Base-by-base conservation (phyloP, 2,888 invertebrate genomes). In the Leptura quadrifasciata region DNA sequence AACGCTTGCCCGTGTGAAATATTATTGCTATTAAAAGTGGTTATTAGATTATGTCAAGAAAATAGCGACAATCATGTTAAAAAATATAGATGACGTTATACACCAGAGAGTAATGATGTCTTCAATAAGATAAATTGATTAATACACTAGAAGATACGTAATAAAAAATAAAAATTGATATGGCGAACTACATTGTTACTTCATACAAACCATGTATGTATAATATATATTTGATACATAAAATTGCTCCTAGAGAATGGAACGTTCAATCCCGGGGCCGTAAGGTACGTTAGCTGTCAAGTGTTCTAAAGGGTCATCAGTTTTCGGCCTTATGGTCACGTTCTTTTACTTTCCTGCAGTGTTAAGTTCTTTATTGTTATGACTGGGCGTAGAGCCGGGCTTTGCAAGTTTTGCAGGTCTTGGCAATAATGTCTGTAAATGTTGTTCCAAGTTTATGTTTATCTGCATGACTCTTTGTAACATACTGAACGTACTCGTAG, bases 311-410 rank as follows among this genome's bases (percentile, higher is more conserved):
- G 35, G 39, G 63, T 63, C 63, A 63, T 35, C 63, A 63, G 10
- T 68, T 68, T 27, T 27, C 31, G 20, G 18, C 31, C 68, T 55
- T 55, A 55, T 55, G 55, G 55, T 68, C 57, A 55, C 68, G 68
- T 55, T 20, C 55, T 68, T 47, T 55, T 24, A 17, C 55, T 57
- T n/a, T 18, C 6, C 18, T 55, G 55, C 68, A n/a, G 55, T 31
- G 35, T 55, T 55, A 77, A 73, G 78, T 79, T 76, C 78, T 80
- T 80, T 80, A 80, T 76, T 74, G 72, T 80, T 78, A 80, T 72
- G 75, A 72, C 71, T 75, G 80, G 80, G 80, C 78, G 78, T 76
- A 74, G 35, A 70, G 71, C 73, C 67, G 52, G 47, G 47, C 73
- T 57, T 24, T 64, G 71, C 52, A 12, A 60, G 54, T 47, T 58